phyloP scores from a whole-genome alignment of 2,797 vertebrate genomes.

The Xenentodon cancila region DNA sequence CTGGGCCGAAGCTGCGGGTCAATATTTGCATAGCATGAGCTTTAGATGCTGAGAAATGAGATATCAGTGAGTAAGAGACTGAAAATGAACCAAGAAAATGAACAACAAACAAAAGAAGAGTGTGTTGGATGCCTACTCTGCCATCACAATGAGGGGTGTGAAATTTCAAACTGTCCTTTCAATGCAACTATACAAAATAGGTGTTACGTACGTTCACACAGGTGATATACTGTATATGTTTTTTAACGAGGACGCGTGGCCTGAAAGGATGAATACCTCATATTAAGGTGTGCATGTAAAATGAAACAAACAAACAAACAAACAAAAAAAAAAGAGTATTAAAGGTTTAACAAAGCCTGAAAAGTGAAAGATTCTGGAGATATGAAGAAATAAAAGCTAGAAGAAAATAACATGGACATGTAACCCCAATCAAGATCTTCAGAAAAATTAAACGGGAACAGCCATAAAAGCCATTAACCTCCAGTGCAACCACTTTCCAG shows the following conservation, averaged over 20 bases:
- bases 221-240: too few species aligned
- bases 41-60: constrained; percentile 86
- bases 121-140: too few species aligned
- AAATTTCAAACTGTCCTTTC: background rate
- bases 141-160: too few species aligned
- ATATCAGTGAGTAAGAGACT: constrained; percentile 78
- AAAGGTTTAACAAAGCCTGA: background rate
- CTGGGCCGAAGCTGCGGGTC: constrained; percentile 90
- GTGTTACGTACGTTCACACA: too few species aligned
- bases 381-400: background rate
- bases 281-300: background rate
- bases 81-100: constrained; percentile 7
- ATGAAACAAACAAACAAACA: background rate
- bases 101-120: constrained; percentile 10
- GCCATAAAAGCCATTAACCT: background rate
- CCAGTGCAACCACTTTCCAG: background rate
- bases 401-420: too few species aligned
- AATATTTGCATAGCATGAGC: constrained; percentile 93
- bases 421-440: too few species aligned
- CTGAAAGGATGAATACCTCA: background rate
- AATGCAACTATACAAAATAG: background rate
- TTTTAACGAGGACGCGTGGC: too few species aligned
- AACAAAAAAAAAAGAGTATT: too few species aligned
- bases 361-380: background rate
- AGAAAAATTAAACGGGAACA: too few species aligned